phyloP scores from a whole-genome alignment of 2,113 vertebrate genomes.

The Corynorhinus townsendii region DNA sequence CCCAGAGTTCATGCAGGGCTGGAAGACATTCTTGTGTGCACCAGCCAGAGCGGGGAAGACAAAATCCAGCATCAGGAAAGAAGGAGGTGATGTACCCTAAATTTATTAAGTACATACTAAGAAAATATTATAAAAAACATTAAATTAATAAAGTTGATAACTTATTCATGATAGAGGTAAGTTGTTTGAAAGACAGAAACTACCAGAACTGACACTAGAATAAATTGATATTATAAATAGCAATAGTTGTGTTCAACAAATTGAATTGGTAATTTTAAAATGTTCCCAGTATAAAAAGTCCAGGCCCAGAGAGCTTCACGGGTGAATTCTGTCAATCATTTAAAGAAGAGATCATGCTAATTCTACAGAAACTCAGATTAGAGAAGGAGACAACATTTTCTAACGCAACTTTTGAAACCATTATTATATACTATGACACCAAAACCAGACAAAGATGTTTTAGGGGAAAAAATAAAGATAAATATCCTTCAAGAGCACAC shows the following conservation, averaged over 20 bases:
- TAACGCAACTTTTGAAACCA: neutral
- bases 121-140: neutral
- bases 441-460: neutral
- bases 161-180: neutral
- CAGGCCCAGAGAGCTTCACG: neutral
- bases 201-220: constrained; percentile 24
- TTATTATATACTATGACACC: neutral
- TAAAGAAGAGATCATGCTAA: neutral
- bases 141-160: constrained; percentile 3
- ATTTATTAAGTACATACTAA: neutral
- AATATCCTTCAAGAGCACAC: neutral
- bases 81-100: neutral
- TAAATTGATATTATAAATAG: constrained; percentile 50
- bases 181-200: constrained; percentile 36
- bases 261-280: constrained; percentile 44
- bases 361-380: neutral
- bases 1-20: neutral
- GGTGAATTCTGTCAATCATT: neutral
- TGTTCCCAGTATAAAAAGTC: constrained; percentile 32
- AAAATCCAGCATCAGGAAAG: neutral
- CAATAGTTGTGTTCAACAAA: constrained; percentile 33
- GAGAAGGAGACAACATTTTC: neutral
- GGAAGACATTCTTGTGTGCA: neutral
- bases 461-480: neutral
- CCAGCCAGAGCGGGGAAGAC: neutral